Conservation (phyloP, 2,113 vertebrate species). For the Amazona vittata region DNA sequence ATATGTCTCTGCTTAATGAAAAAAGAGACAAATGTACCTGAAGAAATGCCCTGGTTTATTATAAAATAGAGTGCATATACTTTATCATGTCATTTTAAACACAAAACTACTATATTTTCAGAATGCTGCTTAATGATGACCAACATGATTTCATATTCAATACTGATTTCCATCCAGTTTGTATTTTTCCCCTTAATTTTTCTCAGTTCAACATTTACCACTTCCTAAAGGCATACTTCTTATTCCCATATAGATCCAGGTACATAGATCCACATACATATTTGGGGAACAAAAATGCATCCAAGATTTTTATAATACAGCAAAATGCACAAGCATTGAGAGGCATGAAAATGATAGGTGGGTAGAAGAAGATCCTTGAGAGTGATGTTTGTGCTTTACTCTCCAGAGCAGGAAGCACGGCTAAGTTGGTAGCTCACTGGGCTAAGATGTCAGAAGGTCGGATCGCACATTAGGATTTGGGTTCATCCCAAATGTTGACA, state of each 20-base stretch:
- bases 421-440: not conserved
- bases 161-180: not conserved
- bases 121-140: not conserved
- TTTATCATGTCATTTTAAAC: not conserved
- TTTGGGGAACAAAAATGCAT: not conserved
- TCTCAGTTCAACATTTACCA: not conserved
- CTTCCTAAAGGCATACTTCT: not conserved
- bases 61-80: not conserved
- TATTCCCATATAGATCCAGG: not conserved
- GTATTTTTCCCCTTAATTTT: not conserved
- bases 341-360: not conserved
- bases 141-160: not conserved
- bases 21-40: not conserved
- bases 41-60: not conserved
- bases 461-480: constrained; percentile 31
- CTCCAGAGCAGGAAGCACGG: not conserved
- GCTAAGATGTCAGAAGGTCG: constrained; percentile 1
- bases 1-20: not conserved
- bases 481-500: constrained; percentile 33
- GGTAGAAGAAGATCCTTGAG: not conserved
- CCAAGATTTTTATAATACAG: not conserved
- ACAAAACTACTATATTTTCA: not conserved
- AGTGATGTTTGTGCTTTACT: not conserved
- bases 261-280: not conserved
- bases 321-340: not conserved